phyloP scores from a whole-genome alignment of 2,888 invertebrate genomes.

The Tubiluchus corallicola region DNA sequence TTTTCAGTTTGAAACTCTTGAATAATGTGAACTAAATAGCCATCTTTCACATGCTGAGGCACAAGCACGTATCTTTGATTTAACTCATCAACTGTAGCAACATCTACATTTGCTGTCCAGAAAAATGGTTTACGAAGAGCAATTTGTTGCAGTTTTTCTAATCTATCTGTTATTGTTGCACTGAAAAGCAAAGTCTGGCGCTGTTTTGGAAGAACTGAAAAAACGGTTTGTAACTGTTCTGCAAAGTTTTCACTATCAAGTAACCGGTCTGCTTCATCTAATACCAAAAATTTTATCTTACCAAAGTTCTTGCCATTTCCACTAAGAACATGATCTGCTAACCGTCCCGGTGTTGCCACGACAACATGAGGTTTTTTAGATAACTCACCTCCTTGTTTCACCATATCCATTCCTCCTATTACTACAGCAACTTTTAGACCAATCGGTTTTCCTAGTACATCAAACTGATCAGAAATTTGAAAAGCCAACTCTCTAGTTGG shows the following conservation, averaged over 20 bases:
- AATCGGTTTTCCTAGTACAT: constrained; percentile 69
- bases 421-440: constrained; percentile 48
- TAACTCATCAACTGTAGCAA: constrained; percentile 56
- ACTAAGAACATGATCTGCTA: constrained; percentile 78
- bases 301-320: constrained; percentile 44
- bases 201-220: constrained; percentile 49
- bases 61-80: constrained; percentile 78
- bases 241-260: constrained; percentile 36
- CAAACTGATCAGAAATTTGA: constrained; percentile 84
- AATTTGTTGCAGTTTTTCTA: constrained; percentile 43
- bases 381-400: constrained; percentile 64
- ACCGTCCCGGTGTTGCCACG: constrained; percentile 83
- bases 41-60: constrained; percentile 76
- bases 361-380: constrained; percentile 75
- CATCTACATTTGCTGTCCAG: constrained; percentile 46
- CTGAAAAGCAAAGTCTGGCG: constrained; percentile 79
- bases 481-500: constrained; percentile 46
- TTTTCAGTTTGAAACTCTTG: constrained; percentile 52
- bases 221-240: constrained; percentile 49
- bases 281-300: constrained; percentile 61
- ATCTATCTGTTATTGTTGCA: constrained; percentile 78
- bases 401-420: too few relatives aligned
- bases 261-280: constrained; percentile 90
- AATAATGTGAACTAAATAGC: constrained; percentile 64
- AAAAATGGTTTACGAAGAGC: constrained; percentile 32